Percentiles rank a stretch among this genome's conserved stretches.
Evolutionary conservation across 2,888 invertebrate genomes (phyloP).

Genomic region (Lasiommata megera): DNA sequence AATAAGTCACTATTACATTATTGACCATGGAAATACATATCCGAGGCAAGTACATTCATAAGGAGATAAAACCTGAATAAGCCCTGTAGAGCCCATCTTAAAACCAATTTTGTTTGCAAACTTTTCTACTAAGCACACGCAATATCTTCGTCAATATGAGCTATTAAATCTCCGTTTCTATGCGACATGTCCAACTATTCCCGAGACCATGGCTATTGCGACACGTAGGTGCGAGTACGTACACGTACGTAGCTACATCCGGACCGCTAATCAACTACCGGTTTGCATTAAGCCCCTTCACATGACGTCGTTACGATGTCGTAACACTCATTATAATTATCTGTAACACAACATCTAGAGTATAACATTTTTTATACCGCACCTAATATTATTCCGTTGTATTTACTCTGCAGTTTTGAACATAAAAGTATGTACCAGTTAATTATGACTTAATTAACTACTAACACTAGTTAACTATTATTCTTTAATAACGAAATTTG

Average conservation of each 20-base stretch:
- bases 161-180: constrained; percentile 1
- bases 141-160: neutral
- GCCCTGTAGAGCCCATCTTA: too few relatives aligned
- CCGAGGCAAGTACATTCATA: too few relatives aligned
- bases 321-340: constrained; percentile 9
- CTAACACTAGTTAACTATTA: too few relatives aligned
- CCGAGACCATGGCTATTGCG: constrained; percentile 11
- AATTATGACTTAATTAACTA: too few relatives aligned
- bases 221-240: neutral
- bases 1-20: too few relatives aligned
- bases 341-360: constrained; percentile 1
- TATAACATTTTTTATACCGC: neutral
- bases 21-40: too few relatives aligned
- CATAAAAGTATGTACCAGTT: too few relatives aligned
- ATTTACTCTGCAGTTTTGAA: neutral
- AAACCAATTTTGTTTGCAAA: too few relatives aligned
- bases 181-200: constrained; percentile 1
- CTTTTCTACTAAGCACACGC: too few relatives aligned
- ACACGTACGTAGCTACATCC: constrained; percentile 9
- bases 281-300: constrained; percentile 12
- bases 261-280: constrained; percentile 19
- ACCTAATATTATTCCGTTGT: neutral
- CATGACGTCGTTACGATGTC: constrained; percentile 12
- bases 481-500: too few relatives aligned
- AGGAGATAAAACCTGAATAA: too few relatives aligned